Base-by-base conservation (phyloP, 2,797 vertebrate genomes). In the Hyperoplus lanceolatus region DNA sequence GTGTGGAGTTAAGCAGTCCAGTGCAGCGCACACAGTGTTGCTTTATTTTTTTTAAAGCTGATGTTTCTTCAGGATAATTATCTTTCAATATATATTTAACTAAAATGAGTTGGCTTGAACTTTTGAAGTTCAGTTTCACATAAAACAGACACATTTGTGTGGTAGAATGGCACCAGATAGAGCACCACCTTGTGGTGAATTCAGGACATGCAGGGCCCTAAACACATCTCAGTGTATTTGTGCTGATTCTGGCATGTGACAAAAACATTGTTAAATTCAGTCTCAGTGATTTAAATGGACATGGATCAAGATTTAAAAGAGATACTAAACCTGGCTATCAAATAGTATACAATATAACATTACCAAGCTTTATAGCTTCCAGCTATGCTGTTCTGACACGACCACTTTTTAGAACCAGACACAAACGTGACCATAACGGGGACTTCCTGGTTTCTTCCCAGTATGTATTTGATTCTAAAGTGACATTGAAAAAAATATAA, bases 131-230 rank as follows among this genome's bases (percentile, higher is more conserved):
- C 50, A 76, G 43, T 73, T 86, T 75, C 64, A 79, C 48, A 60
- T 60, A 29, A 70, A 83, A 73, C 80, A 41, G 48, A 63, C 9
- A 66, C 41, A 48, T 53, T 6, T 48, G 57, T 48, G 81, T 48
- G 12, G 18, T 9, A 14, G 11, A 7, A 38, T 41, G 18, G 41
- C 39, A 5, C 62, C 39, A 65, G 9, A 58, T 50, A 82, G 65
- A 85, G 82, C 75, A n/a, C 92, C 93, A 80, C 83, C 92, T 11
- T 74, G 91, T 93, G 94, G 93, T 67, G 5, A 54, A 46, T 6
- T 18, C 13, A 75, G 45, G 29, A 29, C 18, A 58, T 11, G 16
- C 29, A 29, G 7, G 21, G 38, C 50, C 21, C 16, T 54, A 48
- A 72, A 58, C 43, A 51, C 41, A 14, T 59, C 12, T 53, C 29